A percentile compares a stretch with the other conserved stretches of the same genome.
Evolutionary conservation across 2,888 invertebrate genomes (phyloP).

Genomic region (Timandra comae): DNA sequence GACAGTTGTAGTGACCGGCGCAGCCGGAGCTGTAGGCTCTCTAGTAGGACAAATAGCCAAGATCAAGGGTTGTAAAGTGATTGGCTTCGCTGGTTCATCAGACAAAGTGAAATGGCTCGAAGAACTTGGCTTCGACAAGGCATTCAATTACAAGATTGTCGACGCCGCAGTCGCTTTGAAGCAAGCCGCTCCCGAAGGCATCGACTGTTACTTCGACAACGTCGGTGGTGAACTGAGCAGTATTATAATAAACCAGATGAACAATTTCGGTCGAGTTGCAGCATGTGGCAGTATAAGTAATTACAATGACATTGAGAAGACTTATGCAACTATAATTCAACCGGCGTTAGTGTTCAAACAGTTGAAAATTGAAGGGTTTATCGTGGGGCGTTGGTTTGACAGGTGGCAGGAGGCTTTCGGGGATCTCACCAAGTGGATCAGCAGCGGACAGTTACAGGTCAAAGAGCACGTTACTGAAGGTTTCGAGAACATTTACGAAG

Average conservation of each 20-base stretch:
- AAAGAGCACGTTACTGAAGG: constrained; percentile 82
- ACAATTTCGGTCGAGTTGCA: constrained; percentile 75
- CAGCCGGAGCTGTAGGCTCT: constrained; percentile 86
- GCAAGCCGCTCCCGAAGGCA: constrained; percentile 80
- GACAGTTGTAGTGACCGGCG: constrained; percentile 82
- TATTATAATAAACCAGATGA: constrained; percentile 78
- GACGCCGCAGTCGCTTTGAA: constrained; percentile 72
- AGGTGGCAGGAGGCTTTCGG: constrained; percentile 77
- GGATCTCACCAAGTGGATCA: constrained; percentile 78
- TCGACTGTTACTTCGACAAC: constrained; percentile 87
- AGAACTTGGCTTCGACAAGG: constrained; percentile 81
- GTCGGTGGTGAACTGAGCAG: constrained; percentile 82
- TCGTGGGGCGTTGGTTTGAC: constrained; percentile 65
- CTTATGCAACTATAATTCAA: constrained; percentile 67
- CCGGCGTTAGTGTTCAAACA: constrained; percentile 72
- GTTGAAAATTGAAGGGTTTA: constrained; percentile 80
- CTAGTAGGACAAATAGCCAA: constrained; percentile 86
- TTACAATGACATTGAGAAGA: constrained; percentile 41
- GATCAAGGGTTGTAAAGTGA: constrained; percentile 78
- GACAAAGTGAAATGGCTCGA: constrained; percentile 82
- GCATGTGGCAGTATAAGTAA: constrained; percentile 59
- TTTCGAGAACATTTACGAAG: constrained; percentile 82
- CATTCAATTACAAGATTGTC: constrained; percentile 83
- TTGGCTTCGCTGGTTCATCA: constrained; percentile 83
- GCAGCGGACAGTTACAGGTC: constrained; percentile 80